Conservation (phyloP, 92 coral and sea anemone species). For the Metridium senile region DNA sequence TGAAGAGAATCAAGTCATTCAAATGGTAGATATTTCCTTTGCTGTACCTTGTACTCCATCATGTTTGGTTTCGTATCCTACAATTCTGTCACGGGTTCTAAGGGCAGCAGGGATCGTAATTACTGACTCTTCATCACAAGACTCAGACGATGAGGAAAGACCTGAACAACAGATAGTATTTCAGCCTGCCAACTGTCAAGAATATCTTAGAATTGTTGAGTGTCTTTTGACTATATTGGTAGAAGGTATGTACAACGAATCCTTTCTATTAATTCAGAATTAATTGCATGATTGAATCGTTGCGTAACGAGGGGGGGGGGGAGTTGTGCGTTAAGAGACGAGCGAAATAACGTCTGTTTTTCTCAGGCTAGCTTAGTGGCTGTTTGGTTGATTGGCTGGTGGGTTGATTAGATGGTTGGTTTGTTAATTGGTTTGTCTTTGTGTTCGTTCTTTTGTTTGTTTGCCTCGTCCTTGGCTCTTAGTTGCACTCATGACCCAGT, state of each 20-base stretch:
- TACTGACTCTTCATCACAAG: constrained; percentile 55
- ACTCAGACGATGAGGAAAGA: constrained; percentile 70
- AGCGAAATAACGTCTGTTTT: too few species aligned
- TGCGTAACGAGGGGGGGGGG: too few species aligned
- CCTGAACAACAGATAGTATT: constrained; percentile 76
- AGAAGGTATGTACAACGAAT: constrained; percentile 47
- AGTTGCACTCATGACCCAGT: neutral
- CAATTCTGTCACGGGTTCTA: constrained; percentile 62
- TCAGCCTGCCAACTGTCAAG: constrained; percentile 79
- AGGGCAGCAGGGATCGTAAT: constrained; percentile 74
- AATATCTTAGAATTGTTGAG: constrained; percentile 60
- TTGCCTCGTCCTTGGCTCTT: neutral
- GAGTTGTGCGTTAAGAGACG: too few species aligned
- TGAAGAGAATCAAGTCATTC: constrained; percentile 60
- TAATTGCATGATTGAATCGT: too few species aligned
- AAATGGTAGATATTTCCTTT: constrained; percentile 70
- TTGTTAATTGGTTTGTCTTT: too few species aligned
- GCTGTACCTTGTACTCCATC: constrained; percentile 62
- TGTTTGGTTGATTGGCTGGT: too few species aligned
- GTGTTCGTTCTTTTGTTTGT: too few species aligned
- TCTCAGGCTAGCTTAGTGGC: too few species aligned
- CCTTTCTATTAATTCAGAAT: too few species aligned
- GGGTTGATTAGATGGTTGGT: too few species aligned
- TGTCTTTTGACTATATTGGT: constrained; percentile 62
- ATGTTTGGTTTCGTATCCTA: constrained; percentile 47